phyloP scores from a whole-genome alignment of 2,888 invertebrate genomes.

The Tachina fera region DNA sequence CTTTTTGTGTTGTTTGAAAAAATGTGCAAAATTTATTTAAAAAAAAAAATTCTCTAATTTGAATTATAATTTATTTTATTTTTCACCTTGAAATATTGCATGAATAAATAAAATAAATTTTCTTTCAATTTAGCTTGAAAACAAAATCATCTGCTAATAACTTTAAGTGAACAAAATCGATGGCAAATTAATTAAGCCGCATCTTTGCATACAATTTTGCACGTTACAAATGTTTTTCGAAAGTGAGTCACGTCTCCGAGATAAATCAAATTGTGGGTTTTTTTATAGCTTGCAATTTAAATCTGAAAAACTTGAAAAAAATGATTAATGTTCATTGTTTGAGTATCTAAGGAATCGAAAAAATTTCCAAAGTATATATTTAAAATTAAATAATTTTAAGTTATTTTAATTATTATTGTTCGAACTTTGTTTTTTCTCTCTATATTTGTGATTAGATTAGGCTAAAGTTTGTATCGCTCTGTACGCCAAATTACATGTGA shows the following conservation, averaged over 20 bases:
- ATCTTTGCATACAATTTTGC: slow-evolving; percentile 41
- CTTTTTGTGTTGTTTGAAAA: slow-evolving; percentile 1
- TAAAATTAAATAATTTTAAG: neutral
- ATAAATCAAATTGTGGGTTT: slow-evolving; percentile 40
- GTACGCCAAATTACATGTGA: too few species aligned
- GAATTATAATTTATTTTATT: slow-evolving; percentile 4
- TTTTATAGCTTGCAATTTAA: slow-evolving; percentile 13
- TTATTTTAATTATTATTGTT: neutral
- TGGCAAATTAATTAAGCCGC: slow-evolving; percentile 35
- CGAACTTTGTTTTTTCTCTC: too few species aligned
- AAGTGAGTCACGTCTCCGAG: slow-evolving; percentile 56
- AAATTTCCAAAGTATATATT: neutral
- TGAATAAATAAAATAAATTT: neutral
- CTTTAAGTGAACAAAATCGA: neutral
- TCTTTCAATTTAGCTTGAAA: neutral
- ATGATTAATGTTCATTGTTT: slow-evolving; percentile 23
- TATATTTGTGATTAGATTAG: too few species aligned
- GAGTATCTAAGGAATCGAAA: slow-evolving; percentile 9
- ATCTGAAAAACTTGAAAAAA: slow-evolving; percentile 27
- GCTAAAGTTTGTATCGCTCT: too few species aligned
- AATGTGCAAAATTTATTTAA: slow-evolving; percentile 5
- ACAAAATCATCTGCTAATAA: slow-evolving; percentile 18
- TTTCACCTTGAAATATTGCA: slow-evolving; percentile 19
- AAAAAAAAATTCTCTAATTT: neutral
- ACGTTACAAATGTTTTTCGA: slow-evolving; percentile 46